Evolutionary conservation across 2,888 invertebrate genomes (phyloP), one percentile per base, ranked within the genome.

Genomic region (Ditula angustiorana): DNA sequence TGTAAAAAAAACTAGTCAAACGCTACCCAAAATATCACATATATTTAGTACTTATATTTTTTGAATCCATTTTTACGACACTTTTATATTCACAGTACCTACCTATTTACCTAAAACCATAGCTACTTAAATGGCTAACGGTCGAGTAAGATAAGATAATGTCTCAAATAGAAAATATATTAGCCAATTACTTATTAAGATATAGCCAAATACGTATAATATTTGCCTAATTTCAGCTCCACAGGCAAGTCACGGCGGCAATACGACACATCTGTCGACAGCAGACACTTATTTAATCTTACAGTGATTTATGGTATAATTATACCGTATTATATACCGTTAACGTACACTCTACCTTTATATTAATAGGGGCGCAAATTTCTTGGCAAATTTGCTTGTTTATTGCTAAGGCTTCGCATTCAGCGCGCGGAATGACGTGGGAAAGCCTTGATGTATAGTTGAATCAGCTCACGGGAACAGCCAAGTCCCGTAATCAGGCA

Each of bases 261-360:
- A 68, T 72, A 67, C 64, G 71, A 70, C 69, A 67, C 72, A 74
- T 70, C 74, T 74, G 74, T 71, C 71, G 72, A 55, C 71, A 57
- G 33, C 72, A 72, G 71, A 71, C 69, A 74, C 70, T 74, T 70
- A 71, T 74, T 74, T 73, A 74, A 73, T 72, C 66, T 70, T 68
- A 55, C 46, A 41, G 67, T 74, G 71, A 74, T 71, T 74, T 71
- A 74, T 71, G 68, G 68, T 66, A 67, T 68, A 72, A 74, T 74
- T 72, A 72, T 69, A 69, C 67, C 16, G 61, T 61, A 69, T 59
- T 58, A 67, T 67, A 65, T 59, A 53, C 49, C 37, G 10, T 33
- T 19, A 41, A 62, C 41, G 47, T 30, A 35, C 30, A 44, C 56
- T 52, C 30, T 57, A 61, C 41, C 28, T 19, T 28, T 28, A 4